These are phyloP conservation scores for Heterohyrax brucei DNA, from an alignment of 2,797 vertebrate genomes.

Conservation along the genomic window DNA sequence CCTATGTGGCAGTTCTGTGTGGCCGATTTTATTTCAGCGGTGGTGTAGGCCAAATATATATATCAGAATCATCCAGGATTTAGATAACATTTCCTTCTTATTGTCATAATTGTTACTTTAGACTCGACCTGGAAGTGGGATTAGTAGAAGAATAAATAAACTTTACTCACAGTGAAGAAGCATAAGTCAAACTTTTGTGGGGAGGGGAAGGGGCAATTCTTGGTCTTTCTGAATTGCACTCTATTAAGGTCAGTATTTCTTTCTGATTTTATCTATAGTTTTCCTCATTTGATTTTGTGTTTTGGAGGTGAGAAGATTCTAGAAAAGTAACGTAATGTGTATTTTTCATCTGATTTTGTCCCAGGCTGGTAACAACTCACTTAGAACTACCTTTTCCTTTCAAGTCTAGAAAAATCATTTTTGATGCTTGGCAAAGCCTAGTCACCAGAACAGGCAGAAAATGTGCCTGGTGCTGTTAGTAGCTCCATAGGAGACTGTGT, in stretches of 20 bases:
- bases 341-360: neutral
- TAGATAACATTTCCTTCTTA: slow-evolving; percentile 62
- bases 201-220: neutral
- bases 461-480: neutral
- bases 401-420: slow-evolving; percentile 10
- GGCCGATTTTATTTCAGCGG: neutral
- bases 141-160: neutral
- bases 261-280: neutral
- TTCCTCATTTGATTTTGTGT: neutral
- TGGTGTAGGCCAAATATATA: neutral
- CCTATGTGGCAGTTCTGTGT: neutral
- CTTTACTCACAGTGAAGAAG: neutral
- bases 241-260: neutral
- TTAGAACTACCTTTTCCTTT: neutral
- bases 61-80: neutral
- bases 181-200: neutral
- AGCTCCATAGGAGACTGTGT: neutral
- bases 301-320: neutral
- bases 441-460: neutral
- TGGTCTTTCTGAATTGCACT: neutral
- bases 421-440: neutral
- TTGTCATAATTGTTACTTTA: neutral
- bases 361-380: neutral
- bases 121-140: slow-evolving; percentile 8
- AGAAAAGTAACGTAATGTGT: neutral